Base-by-base conservation (phyloP, 2,797 vertebrate genomes). In the Eutrigla gurnardus region DNA sequence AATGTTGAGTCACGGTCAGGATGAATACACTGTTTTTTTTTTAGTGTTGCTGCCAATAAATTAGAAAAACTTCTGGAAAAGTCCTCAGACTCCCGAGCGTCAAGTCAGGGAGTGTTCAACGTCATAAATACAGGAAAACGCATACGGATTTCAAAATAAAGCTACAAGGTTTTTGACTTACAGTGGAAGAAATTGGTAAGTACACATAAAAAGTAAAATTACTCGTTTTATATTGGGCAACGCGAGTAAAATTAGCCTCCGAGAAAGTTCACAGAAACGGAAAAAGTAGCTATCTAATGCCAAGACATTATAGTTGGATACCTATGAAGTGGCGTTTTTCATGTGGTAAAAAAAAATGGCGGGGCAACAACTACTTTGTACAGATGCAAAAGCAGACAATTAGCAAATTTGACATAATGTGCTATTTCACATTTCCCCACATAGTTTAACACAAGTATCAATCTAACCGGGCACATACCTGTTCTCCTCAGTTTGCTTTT, bases 21-120 rank as follows among this genome's bases (percentile, higher is more conserved):
- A 76, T 87, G 82, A 80, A 79, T 82, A 78, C 65, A 78, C 77
- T 86, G 89, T 88, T 74, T 78, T 82, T 80, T 13, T 70, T 54
- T 39, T 57, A 49, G 40, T 0, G 7, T 55, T 50, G 64, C 63
- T 83, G 83, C 84, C 84, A 84, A 80, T 53, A 85, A 81, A 89
- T 89, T 69, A 83, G 70, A 86, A 70, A 25, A 91, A 90, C 80
- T 90, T 94, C 93, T 95, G 90, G 94, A 94, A 95, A 93, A 88
- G 83, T 94, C 94, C 45, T 86, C 81, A 79, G 32, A 7, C 18
- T 62, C 46, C 32, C 0, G 1, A 46, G 13, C 1, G 13, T 87
- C 59, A 86, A 84, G 57, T 15, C 7, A 7, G 0, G 7, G 2
- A 0, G 0, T 37, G 42, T 59, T 6, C 4, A 18, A 68, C 13